phyloP scores from a whole-genome alignment of 2,113 vertebrate genomes.

The Aspiorhynchus laticeps region DNA sequence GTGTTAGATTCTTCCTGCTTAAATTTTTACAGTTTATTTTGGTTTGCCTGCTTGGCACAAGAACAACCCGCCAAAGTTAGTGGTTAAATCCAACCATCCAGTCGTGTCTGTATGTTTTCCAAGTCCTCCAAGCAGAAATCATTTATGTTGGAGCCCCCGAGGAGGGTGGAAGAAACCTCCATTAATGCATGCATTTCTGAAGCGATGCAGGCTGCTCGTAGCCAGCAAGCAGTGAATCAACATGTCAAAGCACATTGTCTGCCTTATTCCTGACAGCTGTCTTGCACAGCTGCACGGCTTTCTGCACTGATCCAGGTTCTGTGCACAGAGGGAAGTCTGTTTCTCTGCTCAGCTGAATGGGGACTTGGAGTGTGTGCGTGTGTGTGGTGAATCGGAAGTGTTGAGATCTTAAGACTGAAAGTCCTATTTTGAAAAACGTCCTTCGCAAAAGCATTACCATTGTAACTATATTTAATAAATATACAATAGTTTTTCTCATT shows the following conservation, averaged over 20 bases:
- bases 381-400: not conserved
- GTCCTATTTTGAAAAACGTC: not conserved
- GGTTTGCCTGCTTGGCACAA: not conserved
- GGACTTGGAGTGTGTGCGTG: not conserved
- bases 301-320: constrained; percentile 24
- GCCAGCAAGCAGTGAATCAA: constrained; percentile 38
- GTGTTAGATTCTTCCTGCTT: not conserved
- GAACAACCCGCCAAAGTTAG: not conserved
- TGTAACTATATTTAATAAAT: not conserved
- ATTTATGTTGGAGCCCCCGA: constrained; percentile 34
- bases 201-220: constrained; percentile 29
- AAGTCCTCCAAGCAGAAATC: not conserved
- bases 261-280: constrained; percentile 44
- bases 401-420: not conserved
- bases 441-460: not conserved
- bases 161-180: constrained; percentile 20
- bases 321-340: constrained; percentile 23
- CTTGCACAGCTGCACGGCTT: constrained; percentile 38
- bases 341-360: not conserved
- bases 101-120: constrained; percentile 6
- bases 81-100: not conserved
- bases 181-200: constrained; percentile 49
- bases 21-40: not conserved
- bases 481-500: not conserved
- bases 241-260: constrained; percentile 34